These are phyloP conservation scores for Okamejei kenojei DNA, from an alignment of 2,797 vertebrate genomes.

Conservation along the genomic window DNA sequence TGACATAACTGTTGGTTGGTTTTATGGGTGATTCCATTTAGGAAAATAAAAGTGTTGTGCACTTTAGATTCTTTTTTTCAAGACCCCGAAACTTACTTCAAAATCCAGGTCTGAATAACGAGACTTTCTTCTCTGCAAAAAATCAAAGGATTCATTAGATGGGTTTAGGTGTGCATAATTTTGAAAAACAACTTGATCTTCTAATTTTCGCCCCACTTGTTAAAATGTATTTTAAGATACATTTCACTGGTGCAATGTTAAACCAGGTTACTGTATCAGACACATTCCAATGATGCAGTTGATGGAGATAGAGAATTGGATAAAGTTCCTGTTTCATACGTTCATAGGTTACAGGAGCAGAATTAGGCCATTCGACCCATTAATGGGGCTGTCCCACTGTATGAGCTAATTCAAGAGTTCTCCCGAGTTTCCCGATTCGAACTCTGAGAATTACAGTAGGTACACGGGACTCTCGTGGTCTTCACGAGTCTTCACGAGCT, in stretches of 20 bases:
- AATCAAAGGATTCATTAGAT: constrained; percentile 21
- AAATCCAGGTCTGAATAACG: constrained; percentile 98
- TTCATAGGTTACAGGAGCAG: no score
- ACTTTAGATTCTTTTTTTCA: neutral
- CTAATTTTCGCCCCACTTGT: neutral
- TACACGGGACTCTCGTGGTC: no score
- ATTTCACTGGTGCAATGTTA: neutral
- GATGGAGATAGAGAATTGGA: neutral
- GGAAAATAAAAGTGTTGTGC: neutral
- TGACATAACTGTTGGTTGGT: neutral
- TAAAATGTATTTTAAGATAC: neutral
- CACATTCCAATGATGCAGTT: no score
- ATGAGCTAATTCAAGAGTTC: no score
- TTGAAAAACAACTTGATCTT: neutral
- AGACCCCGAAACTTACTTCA: constrained; percentile 76
- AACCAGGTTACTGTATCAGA: neutral
- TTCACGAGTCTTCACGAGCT: no score
- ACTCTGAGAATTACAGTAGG: no score
- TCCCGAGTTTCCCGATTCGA: no score
- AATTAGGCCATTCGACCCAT: no score
- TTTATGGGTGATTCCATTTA: neutral
- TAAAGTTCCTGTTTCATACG: neutral
- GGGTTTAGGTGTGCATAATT: neutral
- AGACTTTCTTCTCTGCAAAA: constrained; percentile 94
- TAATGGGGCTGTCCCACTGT: no score